Evolutionary conservation across 2,797 vertebrate genomes (phyloP).

Genomic region (Forpus xanthops): DNA sequence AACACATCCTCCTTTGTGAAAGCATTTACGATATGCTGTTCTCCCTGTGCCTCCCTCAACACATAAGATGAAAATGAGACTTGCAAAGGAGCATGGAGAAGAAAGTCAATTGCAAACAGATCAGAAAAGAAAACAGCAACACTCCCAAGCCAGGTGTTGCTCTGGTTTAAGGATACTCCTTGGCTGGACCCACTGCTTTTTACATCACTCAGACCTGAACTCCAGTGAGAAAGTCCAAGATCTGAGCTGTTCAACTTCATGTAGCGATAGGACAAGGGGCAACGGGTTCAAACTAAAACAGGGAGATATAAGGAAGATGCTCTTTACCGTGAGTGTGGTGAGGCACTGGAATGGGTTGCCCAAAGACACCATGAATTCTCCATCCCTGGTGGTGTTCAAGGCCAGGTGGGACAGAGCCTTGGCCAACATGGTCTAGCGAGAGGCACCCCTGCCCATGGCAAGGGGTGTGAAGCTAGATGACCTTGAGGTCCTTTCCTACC

Average conservation of each 20-base stretch:
- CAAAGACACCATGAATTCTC: background rate
- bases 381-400: background rate
- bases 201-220: rapidly evolving
- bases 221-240: background rate
- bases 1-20: background rate
- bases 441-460: background rate
- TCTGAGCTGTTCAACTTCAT: background rate
- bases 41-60: background rate
- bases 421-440: background rate
- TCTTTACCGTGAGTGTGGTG: background rate
- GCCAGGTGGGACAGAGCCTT: background rate
- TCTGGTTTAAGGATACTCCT: background rate
- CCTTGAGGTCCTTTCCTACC: background rate
- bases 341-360: background rate
- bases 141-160: rapidly evolving
- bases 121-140: background rate
- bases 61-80: background rate
- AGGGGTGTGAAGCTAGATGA: background rate
- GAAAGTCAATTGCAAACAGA: too few species aligned
- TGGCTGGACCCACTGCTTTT: background rate
- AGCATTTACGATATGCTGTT: background rate
- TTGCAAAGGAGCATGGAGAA: background rate
- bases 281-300: background rate
- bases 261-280: background rate
- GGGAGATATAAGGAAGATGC: background rate